Conservation (phyloP, 2,797 vertebrate genomes). For the Clarias laeviceps region DNA sequence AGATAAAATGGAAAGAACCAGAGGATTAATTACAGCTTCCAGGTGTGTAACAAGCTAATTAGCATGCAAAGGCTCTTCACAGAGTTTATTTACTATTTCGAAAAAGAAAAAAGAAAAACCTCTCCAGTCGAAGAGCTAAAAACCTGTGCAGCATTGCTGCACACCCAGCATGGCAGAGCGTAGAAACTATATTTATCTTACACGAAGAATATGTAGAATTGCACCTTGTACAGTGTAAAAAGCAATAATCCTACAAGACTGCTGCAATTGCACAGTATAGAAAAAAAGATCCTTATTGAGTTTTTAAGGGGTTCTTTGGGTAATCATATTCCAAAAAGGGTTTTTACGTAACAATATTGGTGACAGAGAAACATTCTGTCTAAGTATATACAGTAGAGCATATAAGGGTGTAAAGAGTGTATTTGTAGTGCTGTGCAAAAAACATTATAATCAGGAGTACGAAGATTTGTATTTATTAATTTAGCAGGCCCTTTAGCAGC, state of each 20-base stretch:
- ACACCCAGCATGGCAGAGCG: not conserved
- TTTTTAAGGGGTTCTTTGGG: not conserved
- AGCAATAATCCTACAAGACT: not conserved
- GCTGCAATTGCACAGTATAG: not conserved
- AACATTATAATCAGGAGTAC: not conserved
- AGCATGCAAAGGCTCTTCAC: not conserved
- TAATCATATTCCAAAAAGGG: not conserved
- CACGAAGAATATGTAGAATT: not conserved
- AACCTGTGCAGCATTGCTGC: not conserved
- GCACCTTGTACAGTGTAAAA: not conserved
- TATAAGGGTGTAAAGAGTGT: not conserved
- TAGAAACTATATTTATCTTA: not conserved
- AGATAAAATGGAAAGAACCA: not conserved
- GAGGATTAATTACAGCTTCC: constrained; percentile 15
- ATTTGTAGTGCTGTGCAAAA: not conserved
- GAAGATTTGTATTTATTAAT: not conserved
- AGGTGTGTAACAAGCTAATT: constrained; percentile 1
- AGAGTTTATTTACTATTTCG: too few relatives aligned
- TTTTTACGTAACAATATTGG: not conserved
- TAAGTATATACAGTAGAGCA: not conserved
- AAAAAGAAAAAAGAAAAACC: too few relatives aligned
- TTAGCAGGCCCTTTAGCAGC: not conserved
- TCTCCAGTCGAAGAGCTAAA: not conserved
- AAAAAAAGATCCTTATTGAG: not conserved
- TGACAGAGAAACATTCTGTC: not conserved